phyloP scores from a whole-genome alignment of 2,113 vertebrate genomes.

The Cromileptes altivelis region DNA sequence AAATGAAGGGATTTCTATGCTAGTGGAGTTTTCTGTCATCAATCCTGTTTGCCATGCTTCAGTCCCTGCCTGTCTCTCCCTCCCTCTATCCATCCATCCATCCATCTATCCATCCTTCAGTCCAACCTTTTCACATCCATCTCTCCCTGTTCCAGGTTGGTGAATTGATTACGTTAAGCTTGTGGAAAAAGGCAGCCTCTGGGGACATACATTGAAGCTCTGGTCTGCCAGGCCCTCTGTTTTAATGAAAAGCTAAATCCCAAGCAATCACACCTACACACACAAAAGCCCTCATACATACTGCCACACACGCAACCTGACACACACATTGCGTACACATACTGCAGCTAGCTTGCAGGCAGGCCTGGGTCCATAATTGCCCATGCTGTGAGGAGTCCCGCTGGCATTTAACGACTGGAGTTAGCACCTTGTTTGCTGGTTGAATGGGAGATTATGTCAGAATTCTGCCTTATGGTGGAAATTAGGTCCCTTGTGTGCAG shows the following conservation, averaged over 20 bases:
- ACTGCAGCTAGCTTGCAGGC: slow-evolving; percentile 7
- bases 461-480: not conserved
- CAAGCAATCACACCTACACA: slow-evolving; percentile 21
- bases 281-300: slow-evolving; percentile 13
- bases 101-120: slow-evolving; percentile 48
- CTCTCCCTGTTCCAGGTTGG: slow-evolving; percentile 30
- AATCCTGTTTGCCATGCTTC: slow-evolving; percentile 59
- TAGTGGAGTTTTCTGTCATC: slow-evolving; percentile 55
- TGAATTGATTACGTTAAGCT: slow-evolving; percentile 64
- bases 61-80: slow-evolving; percentile 11
- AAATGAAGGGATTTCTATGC: slow-evolving; percentile 59
- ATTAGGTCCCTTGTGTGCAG: slow-evolving; percentile 5
- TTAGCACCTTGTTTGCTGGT: slow-evolving; percentile 36
- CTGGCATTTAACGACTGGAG: slow-evolving; percentile 48
- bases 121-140: slow-evolving; percentile 29
- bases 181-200: slow-evolving; percentile 48
- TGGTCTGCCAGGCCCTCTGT: slow-evolving; percentile 45
- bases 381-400: slow-evolving; percentile 19
- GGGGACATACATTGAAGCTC: slow-evolving; percentile 42
- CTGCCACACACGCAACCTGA: slow-evolving; percentile 21
- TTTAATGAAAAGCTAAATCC: slow-evolving; percentile 72
- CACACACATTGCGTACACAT: slow-evolving; percentile 26
- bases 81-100: not conserved
- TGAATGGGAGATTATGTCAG: slow-evolving; percentile 39
- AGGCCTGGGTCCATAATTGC: slow-evolving; percentile 49